Percentiles rank a stretch among this genome's conserved stretches.
Conservation (phyloP, 1,140 invertebrate species). For the Coelopa frigida region DNA sequence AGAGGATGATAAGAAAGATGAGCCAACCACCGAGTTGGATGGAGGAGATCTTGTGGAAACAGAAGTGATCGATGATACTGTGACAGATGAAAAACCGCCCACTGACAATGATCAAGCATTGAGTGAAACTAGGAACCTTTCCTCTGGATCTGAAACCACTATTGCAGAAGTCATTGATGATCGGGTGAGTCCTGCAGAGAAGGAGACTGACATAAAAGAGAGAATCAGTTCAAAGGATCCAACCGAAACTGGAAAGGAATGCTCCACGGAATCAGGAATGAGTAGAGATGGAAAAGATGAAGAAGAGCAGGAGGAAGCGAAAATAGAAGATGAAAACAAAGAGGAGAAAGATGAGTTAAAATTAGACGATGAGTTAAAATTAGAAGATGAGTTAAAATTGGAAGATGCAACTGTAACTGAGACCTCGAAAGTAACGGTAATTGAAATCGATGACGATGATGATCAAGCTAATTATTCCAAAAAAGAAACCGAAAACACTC, state of each 20-base stretch:
- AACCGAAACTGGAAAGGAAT: neutral
- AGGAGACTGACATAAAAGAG: neutral
- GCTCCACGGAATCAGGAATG: neutral
- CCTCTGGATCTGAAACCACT: too few species aligned
- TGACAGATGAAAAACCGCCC: too few species aligned
- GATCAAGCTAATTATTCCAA: neutral
- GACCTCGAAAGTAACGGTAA: neutral
- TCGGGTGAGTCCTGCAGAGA: neutral
- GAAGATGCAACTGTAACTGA: neutral
- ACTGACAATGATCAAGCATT: too few species aligned
- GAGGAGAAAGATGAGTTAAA: neutral
- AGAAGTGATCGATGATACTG: too few species aligned
- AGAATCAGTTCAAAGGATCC: neutral
- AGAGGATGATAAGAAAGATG: too few species aligned
- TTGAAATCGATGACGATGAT: neutral
- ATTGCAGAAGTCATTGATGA: neutral
- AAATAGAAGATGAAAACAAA: neutral
- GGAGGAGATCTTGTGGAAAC: too few species aligned
- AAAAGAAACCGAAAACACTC: neutral
- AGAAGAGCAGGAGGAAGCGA: neutral
- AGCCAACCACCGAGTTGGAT: too few species aligned
- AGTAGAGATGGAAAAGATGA: constrained; percentile 4
- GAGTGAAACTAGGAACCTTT: too few species aligned
- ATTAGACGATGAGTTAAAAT: too few species aligned
- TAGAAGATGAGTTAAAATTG: too few species aligned